These are phyloP conservation scores for Habrosyne pyritoides DNA, from an alignment of 2,888 invertebrate species.

Conservation along the genomic window DNA sequence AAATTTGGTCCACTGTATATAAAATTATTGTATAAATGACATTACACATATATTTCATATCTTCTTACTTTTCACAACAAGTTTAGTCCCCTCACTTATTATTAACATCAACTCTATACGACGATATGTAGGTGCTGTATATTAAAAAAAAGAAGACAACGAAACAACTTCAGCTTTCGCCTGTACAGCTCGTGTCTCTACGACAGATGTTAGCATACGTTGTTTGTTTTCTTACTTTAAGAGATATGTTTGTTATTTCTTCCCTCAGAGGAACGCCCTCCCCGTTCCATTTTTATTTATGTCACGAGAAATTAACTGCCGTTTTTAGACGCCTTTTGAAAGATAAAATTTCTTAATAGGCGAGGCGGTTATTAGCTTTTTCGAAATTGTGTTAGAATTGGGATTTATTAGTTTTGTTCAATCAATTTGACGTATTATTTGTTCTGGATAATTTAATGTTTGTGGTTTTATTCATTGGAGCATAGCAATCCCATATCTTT, in stretches of 20 bases:
- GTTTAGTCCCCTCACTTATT: too few relatives aligned
- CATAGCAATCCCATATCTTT: neutral
- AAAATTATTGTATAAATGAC: too few relatives aligned
- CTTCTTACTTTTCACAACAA: too few relatives aligned
- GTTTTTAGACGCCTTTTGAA: conserved; percentile 52
- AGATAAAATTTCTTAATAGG: conserved; percentile 70
- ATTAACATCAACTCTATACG: too few relatives aligned
- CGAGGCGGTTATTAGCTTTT: conserved; percentile 43
- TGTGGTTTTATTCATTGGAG: neutral
- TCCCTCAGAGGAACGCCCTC: conserved; percentile 58
- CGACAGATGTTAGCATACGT: conserved; percentile 82
- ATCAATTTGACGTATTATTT: conserved; percentile 30
- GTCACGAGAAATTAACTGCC: conserved; percentile 79
- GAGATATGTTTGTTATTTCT: conserved; percentile 82
- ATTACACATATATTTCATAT: too few relatives aligned
- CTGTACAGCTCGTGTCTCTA: conserved; percentile 65
- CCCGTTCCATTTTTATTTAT: conserved; percentile 75
- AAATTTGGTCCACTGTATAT: too few relatives aligned
- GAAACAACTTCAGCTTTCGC: conserved; percentile 40
- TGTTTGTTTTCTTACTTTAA: conserved; percentile 81
- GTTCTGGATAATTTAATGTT: conserved; percentile 21
- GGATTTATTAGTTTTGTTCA: conserved; percentile 24
- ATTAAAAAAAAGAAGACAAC: conserved; percentile 11
- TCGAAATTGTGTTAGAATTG: conserved; percentile 17
- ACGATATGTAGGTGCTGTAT: too few relatives aligned